Conservation (phyloP, 30 jellyfish, hydroid and myxozoan species). For the Catostylus mosaicus region DNA sequence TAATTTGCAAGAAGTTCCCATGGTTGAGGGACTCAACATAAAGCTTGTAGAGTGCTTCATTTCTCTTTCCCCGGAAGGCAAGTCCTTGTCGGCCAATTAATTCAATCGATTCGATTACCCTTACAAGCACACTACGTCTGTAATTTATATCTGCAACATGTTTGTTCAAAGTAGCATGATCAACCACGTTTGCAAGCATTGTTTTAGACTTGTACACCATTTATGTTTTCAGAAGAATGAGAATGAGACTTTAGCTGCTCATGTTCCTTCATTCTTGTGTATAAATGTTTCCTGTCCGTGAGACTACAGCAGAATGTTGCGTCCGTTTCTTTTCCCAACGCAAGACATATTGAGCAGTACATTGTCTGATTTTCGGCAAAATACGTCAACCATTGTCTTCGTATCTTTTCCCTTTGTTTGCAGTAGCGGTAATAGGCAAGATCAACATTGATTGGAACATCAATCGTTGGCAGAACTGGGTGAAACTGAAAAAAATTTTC, state of each 20-base stretch:
- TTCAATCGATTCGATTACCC: conserved; percentile 28
- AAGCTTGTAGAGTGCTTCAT: conserved; percentile 22
- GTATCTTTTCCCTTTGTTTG: conserved; percentile 29
- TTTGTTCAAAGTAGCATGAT: conserved; percentile 31
- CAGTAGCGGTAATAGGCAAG: conserved; percentile 36
- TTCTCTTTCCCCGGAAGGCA: conserved; percentile 49
- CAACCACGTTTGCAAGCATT: conserved; percentile 9
- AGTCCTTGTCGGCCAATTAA: conserved; percentile 35
- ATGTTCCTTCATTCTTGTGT: conserved; percentile 41
- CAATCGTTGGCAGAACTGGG: conserved; percentile 30
- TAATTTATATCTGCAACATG: conserved; percentile 18
- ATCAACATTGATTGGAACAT: conserved; percentile 21
- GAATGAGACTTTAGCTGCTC: conserved; percentile 18
- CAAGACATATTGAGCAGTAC: conserved; percentile 31
- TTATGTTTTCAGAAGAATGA: conserved; percentile 13
- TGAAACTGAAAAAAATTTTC: conserved; percentile 23
- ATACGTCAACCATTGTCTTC: conserved; percentile 51
- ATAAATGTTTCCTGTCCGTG: conserved; percentile 30
- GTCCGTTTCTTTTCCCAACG: conserved; percentile 14
- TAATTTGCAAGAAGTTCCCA: conserved; percentile 22
- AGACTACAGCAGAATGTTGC: conserved; percentile 1
- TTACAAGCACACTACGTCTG: conserved; percentile 3
- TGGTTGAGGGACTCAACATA: conserved; percentile 5
- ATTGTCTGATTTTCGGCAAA: conserved; percentile 10
- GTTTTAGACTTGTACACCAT: conserved; percentile 13